phyloP scores from a whole-genome alignment of 2,113 vertebrate genomes.

The Paraplagusia blochii region DNA sequence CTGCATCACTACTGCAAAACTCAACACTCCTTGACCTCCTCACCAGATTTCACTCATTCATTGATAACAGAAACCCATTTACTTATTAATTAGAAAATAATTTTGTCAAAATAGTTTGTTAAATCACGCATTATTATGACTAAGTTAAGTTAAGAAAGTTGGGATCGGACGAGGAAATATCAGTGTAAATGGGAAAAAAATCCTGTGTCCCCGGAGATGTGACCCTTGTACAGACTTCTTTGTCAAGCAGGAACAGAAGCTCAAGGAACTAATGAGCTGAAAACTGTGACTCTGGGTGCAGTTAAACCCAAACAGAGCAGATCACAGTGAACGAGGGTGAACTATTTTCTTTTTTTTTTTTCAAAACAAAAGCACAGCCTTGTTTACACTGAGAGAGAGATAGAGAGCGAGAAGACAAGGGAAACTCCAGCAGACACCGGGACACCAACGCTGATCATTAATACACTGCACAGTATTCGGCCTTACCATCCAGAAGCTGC shows the following conservation, averaged over 20 bases:
- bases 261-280: constrained; percentile 15
- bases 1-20: no score
- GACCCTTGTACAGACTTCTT: neutral
- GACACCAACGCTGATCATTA: neutral
- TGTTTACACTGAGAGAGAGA: constrained; percentile 13
- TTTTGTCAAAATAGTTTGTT: no score
- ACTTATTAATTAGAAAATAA: no score
- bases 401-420: neutral
- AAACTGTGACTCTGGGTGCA: neutral
- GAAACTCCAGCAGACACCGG: neutral
- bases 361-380: constrained; percentile 25
- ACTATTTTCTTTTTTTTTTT: neutral
- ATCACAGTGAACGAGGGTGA: neutral
- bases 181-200: neutral
- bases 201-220: constrained; percentile 2
- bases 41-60: no score
- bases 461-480: neutral
- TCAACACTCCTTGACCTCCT: no score
- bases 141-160: no score
- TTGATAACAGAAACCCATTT: no score
- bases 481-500: constrained; percentile 82
- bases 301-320: neutral
- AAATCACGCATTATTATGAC: no score
- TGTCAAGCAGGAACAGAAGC: constrained; percentile 20
- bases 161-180: no score